Base-by-base conservation (phyloP, 2,888 invertebrate species). In the Rotaria magnacalcarata region DNA sequence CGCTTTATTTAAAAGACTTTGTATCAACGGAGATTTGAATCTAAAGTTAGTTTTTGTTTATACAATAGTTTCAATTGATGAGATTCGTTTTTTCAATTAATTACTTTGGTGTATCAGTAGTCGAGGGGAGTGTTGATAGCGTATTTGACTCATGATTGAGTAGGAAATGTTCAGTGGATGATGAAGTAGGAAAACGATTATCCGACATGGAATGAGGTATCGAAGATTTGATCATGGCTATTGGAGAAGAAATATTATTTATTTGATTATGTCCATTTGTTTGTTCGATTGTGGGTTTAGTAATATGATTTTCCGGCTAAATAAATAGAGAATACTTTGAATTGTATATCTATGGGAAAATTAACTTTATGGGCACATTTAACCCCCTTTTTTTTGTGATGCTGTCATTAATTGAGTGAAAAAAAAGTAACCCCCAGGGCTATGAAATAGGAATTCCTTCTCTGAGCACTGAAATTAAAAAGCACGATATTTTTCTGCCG, bases 31-130 rank as follows among this genome's bases (percentile, higher is more conserved):
- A 5, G 80, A 80, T 80, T 80, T 80, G 14, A 80, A 80, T 43
- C 80, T 80, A 80, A 21, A 34, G 34, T 34, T 34, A 34, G 34
- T 34, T 34, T 34, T 34, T 34, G 1, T 34, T 34, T 34, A 34
- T 34, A 2, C 34, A 34, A 34, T 34, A 34, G 34, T 34, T 34
- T 34, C 34, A 34, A 34, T 34, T 34, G 34, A 34, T 34, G 34
- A 34, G 34, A 34, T 34, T 34, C 34, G 34, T 21, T n/a, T 2
- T 19, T 47, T 8, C 75, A 43, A 21, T 14, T n/a, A 19, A 47
- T 80, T 80, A 80, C 80, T 80, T 80, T 43, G 80, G 47, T 43
- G n/a, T 80, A 80, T 80, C 80, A 47, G 80, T 80, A 16, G 80
- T 24, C 19, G 47, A 16, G 24, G 47, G 3, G 3, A 43, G 16